Percentiles rank a stretch among this genome's conserved stretches.
Conservation (phyloP, 2,113 vertebrate species). For the Colossoma macropomum region DNA sequence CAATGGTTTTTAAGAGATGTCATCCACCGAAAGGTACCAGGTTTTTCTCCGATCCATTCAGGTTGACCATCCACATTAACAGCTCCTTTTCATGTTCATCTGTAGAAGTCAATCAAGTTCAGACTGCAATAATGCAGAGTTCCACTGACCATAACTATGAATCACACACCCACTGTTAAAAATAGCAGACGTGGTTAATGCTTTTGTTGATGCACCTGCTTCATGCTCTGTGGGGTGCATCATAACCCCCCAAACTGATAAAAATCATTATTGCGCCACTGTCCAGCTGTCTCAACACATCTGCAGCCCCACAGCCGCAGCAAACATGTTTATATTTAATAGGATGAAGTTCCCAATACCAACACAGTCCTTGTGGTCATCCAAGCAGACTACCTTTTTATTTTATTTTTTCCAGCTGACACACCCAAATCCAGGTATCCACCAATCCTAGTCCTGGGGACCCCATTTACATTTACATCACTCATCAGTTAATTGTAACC, state of each 20-base stretch:
- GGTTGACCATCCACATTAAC: too few species aligned
- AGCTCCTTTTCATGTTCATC: too few species aligned
- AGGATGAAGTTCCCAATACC: neutral
- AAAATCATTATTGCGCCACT: neutral
- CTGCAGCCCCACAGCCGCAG: neutral
- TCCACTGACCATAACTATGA: too few species aligned
- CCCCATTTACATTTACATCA: too few species aligned
- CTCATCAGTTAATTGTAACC: too few species aligned
- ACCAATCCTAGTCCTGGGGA: too few species aligned
- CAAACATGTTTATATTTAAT: neutral
- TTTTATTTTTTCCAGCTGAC: too few species aligned
- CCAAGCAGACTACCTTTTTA: neutral
- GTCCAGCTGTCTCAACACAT: conserved; percentile 51
- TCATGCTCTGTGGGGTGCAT: conserved; percentile 6
- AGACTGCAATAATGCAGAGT: too few species aligned
- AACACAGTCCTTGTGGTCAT: neutral
- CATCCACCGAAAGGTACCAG: too few species aligned
- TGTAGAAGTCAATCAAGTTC: too few species aligned
- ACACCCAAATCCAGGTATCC: neutral
- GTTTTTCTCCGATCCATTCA: too few species aligned
- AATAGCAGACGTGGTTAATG: neutral
- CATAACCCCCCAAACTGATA: neutral
- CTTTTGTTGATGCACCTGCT: conserved; percentile 9
- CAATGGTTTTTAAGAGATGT: too few species aligned
- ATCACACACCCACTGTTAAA: neutral